phyloP scores from a whole-genome alignment of 2,888 invertebrate species.

The Emesis furor region DNA sequence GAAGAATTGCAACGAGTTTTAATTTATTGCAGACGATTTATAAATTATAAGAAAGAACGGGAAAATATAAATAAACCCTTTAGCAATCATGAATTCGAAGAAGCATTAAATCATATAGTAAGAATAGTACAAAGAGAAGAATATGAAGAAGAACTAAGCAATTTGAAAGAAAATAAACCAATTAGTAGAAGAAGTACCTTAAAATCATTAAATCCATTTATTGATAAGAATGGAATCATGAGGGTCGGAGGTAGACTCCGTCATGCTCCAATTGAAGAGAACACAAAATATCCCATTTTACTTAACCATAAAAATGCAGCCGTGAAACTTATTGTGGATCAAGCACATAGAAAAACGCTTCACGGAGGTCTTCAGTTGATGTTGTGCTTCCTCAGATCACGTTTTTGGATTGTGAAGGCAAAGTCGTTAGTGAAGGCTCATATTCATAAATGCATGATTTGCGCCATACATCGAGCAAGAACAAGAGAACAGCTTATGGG shows the following conservation, averaged over 20 bases:
- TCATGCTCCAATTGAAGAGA: not conserved
- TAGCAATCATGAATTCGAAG: not conserved
- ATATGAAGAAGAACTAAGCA: not conserved
- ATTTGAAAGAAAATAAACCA: not conserved
- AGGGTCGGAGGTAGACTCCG: not conserved
- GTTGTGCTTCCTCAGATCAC: not conserved
- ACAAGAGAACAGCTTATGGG: conserved; percentile 60
- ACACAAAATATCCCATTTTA: not conserved
- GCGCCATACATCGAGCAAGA: not conserved
- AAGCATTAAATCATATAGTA: not conserved
- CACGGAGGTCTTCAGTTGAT: not conserved
- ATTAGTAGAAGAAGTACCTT: not conserved
- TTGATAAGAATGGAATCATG: not conserved
- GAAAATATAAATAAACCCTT: not conserved
- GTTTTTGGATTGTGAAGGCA: not conserved
- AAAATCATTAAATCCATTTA: not conserved
- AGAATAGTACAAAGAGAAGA: not conserved
- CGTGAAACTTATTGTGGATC: not conserved
- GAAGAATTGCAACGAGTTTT: not conserved
- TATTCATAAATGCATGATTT: conserved; percentile 10
- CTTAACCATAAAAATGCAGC: not conserved
- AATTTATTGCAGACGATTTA: not conserved
- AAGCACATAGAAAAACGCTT: not conserved
- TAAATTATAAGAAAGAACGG: not conserved
- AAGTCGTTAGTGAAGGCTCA: not conserved